These are phyloP conservation scores for Alectoris magna DNA, from an alignment of 2,797 vertebrate species.

Conservation along the genomic window DNA sequence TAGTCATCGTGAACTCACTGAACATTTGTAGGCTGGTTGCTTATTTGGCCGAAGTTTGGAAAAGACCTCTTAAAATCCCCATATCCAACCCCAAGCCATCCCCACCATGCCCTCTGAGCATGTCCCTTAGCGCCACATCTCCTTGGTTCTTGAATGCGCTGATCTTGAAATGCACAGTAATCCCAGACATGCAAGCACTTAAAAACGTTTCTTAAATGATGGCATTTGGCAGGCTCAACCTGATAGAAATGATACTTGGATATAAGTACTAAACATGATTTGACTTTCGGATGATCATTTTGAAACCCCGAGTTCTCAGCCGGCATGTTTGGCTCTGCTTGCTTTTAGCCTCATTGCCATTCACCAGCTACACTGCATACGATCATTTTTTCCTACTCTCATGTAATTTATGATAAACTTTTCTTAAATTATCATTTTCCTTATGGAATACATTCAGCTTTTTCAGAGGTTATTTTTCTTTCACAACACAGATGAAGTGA, in stretches of 20 bases:
- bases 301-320: neutral
- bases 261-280: neutral
- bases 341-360: neutral
- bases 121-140: too few species aligned
- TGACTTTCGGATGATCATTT: neutral
- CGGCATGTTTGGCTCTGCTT: neutral
- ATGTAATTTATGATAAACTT: neutral
- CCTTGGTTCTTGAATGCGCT: fast-evolving
- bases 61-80: too few species aligned
- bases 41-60: neutral
- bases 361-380: neutral
- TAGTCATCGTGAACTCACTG: fast-evolving
- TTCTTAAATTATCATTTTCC: neutral
- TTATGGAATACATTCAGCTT: neutral
- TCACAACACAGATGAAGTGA: neutral
- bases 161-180: neutral
- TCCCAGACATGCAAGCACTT: neutral
- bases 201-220: neutral
- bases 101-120: too few species aligned
- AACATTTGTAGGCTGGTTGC: neutral
- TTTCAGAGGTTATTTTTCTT: neutral
- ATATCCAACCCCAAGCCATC: too few species aligned
- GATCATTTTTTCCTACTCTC: neutral
- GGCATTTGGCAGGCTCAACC: neutral
- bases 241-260: neutral